A percentile compares a stretch with the other conserved stretches of the same genome.
These are phyloP conservation scores for Rugalucina vietnamica DNA, from an alignment of 2,888 invertebrate genomes.

Conservation along the genomic window DNA sequence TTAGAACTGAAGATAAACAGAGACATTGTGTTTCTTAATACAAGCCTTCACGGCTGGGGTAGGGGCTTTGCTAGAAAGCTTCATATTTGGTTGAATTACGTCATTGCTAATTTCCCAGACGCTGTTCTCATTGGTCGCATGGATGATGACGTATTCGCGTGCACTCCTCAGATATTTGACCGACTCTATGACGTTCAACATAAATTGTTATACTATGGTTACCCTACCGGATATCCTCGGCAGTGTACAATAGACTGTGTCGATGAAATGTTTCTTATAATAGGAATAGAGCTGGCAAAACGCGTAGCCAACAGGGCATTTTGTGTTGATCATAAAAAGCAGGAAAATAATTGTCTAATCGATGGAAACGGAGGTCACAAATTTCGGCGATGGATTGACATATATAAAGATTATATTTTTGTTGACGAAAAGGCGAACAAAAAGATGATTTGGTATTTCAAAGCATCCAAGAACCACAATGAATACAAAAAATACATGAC, in stretches of 20 bases:
- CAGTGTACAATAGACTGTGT: not conserved
- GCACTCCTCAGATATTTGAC: not conserved
- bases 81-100: not conserved
- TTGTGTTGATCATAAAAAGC: not conserved
- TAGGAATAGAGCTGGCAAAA: not conserved
- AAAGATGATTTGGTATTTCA: not conserved
- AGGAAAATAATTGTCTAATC: not conserved
- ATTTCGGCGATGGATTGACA: not conserved
- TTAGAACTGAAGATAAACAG: not conserved
- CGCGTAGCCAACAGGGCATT: not conserved
- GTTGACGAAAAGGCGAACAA: not conserved
- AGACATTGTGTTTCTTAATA: not conserved
- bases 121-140: not conserved
- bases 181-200: not conserved
- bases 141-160: not conserved
- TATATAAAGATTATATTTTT: not conserved
- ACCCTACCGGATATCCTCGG: not conserved
- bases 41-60: not conserved
- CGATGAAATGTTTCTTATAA: not conserved
- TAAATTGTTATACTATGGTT: not conserved
- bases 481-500: not conserved
- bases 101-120: not conserved
- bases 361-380: not conserved
- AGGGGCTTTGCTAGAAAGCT: not conserved
- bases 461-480: not conserved